Percentiles rank a stretch among this genome's conserved stretches.
Conservation (phyloP, 2,797 vertebrate genomes). For the Cryptoblepharus egeriae region DNA sequence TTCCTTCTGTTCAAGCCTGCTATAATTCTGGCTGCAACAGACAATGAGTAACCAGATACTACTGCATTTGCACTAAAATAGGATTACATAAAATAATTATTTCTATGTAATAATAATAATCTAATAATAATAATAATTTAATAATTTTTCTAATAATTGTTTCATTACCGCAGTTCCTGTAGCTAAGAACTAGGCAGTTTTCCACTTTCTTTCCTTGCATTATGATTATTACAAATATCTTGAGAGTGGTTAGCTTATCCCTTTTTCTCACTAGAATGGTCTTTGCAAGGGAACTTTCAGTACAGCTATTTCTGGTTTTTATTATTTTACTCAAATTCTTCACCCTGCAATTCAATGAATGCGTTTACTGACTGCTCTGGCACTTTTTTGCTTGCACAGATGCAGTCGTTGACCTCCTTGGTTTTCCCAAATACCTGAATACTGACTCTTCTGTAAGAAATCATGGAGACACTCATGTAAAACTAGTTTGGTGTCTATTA, state of each 20-base stretch:
- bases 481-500: conserved; percentile 62
- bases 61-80: not conserved
- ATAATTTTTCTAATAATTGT: no score
- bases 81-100: not conserved
- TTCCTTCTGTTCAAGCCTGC: not conserved
- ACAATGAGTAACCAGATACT: not conserved
- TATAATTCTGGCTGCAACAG: not conserved
- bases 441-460: conserved; percentile 46
- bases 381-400: conserved; percentile 35
- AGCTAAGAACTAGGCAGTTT: not conserved
- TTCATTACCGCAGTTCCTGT: not conserved
- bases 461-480: conserved; percentile 54
- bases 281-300: conserved; percentile 12
- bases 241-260: conserved; percentile 16
- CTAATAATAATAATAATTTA: no score
- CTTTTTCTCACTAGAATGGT: not conserved
- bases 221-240: conserved; percentile 4
- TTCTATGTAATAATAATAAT: no score
- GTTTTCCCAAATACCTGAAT: conserved; percentile 11
- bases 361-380: not conserved
- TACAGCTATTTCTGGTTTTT: conserved; percentile 4
- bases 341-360: conserved; percentile 18
- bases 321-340: conserved; percentile 28
- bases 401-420: conserved; percentile 38
- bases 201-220: not conserved